A percentile compares a stretch with the other conserved stretches of the same genome.
Conservation (phyloP, 2,797 vertebrate species). For the Meriones psammophilus region DNA sequence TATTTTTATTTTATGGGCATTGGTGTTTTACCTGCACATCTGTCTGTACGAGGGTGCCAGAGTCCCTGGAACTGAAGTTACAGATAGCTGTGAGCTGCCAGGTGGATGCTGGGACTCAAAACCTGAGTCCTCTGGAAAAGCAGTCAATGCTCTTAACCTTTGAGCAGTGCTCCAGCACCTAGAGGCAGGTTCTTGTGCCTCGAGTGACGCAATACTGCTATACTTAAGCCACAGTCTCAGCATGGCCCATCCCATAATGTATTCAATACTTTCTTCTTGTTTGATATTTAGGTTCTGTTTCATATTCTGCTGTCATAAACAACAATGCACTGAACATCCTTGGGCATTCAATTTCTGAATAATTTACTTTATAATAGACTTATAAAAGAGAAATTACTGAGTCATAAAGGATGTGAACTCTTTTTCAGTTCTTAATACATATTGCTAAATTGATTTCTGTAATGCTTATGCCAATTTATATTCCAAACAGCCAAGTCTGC, state of each 20-base stretch:
- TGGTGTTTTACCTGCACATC: too few relatives aligned
- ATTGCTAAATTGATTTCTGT: slow-evolving; percentile 73
- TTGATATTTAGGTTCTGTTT: slow-evolving; percentile 45
- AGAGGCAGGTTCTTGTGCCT: not conserved
- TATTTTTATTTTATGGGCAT: too few relatives aligned
- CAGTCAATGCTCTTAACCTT: too few relatives aligned
- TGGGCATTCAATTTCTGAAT: slow-evolving; percentile 61
- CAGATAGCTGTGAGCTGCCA: too few relatives aligned
- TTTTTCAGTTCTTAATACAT: slow-evolving; percentile 72
- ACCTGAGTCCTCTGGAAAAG: too few relatives aligned
- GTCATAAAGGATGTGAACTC: slow-evolving; percentile 65
- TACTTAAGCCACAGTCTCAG: slow-evolving; percentile 18
- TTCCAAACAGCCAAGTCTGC: slow-evolving; percentile 67
- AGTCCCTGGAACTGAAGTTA: too few relatives aligned
- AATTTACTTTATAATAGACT: slow-evolving; percentile 63
- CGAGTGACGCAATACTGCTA: not conserved
- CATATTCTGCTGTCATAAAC: slow-evolving; percentile 66
- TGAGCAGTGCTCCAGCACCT: too few relatives aligned
- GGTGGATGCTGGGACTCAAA: too few relatives aligned
- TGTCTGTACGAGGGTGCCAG: too few relatives aligned
- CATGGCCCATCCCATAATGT: not conserved
- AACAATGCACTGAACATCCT: slow-evolving; percentile 65
- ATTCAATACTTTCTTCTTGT: slow-evolving; percentile 40
- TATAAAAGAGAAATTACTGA: slow-evolving; percentile 71
- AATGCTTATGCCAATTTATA: slow-evolving; percentile 65